phyloP scores from a whole-genome alignment of 2,113 vertebrate genomes.

The Numenius arquata region DNA sequence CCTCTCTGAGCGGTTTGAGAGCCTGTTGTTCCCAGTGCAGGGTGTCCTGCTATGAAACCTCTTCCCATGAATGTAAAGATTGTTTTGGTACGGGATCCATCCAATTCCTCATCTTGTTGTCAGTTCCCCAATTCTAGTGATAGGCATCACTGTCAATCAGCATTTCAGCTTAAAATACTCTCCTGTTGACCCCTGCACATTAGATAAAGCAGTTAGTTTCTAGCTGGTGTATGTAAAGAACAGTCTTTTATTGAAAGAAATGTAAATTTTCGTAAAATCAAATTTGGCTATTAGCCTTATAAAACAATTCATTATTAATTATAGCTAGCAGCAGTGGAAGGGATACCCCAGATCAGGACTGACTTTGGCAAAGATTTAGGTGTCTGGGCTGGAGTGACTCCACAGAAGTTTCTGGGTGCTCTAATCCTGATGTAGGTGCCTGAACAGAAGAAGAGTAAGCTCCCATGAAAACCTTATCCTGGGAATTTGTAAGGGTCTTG shows the following conservation, averaged over 20 bases:
- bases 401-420: not conserved
- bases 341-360: not conserved
- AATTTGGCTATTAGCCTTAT: not conserved
- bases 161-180: not conserved
- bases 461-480: not conserved
- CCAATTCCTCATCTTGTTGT: not conserved
- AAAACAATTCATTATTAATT: not conserved
- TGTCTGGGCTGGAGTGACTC: not conserved
- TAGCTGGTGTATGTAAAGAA: not conserved
- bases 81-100: not conserved
- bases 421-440: not conserved
- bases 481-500: not conserved
- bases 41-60: not conserved
- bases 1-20: not conserved
- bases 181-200: not conserved
- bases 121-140: not conserved
- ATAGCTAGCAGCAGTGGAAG: not conserved
- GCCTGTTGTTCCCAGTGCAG: not conserved
- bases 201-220: not conserved
- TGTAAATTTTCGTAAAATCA: not conserved
- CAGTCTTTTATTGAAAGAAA: not conserved
- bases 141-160: not conserved
- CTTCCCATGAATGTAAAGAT: conserved; percentile 28
- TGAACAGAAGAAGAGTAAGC: not conserved
- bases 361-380: not conserved